Base-by-base conservation (phyloP, 2,797 vertebrate genomes). In the Coendou prehensilis region DNA sequence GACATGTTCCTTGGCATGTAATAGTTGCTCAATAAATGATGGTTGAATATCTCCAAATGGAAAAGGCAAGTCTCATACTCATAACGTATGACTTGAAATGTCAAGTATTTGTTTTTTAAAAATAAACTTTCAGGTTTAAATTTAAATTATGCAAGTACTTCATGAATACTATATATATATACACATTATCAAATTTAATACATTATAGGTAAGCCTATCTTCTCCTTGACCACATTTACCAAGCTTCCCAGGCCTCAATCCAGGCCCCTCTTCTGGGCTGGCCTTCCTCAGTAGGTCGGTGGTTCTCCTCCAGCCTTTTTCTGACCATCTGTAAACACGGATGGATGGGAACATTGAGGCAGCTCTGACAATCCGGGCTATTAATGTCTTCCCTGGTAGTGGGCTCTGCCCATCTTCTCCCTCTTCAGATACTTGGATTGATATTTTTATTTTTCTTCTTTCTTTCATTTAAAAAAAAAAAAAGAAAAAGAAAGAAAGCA, bases 401-500 rank as follows among this genome's bases (percentile, higher is more conserved):
- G 45, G 30, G 9, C 15, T 50, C 57, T 6, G 54, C 47, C 47
- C 2, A 9, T 67, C 3, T 56, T 37, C 22, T 94, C 69, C 30
- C 14, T 83, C 45, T 90, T 61, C 75, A 89, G 41, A 54, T 80
- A 30, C 2, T 67, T 47, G 6, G 23, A 9, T 47, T 26, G 0
- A 30, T 30, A 50, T 41, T 45, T 84, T 47, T 50, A 95, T 71
- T 89, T 85, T 52, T 52, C 26, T 80, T 87, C 4, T 59, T 18
- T 91, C 52, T 73, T 64, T 95, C 41, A 67, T 75, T n/a, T 59
- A 73, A 71, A 47, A 80, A n/a, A 59, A 64, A 47, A 80, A n/a
- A 59, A 30, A 81, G 56, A 64, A 73, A 71, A 47, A 80, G 26
- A 59, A 30, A 81, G 56, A 64, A 78, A 57, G 14, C 71, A 87